Evolutionary conservation across 2,113 vertebrate species (phyloP).

Genomic region (Pogona vitticeps): DNA sequence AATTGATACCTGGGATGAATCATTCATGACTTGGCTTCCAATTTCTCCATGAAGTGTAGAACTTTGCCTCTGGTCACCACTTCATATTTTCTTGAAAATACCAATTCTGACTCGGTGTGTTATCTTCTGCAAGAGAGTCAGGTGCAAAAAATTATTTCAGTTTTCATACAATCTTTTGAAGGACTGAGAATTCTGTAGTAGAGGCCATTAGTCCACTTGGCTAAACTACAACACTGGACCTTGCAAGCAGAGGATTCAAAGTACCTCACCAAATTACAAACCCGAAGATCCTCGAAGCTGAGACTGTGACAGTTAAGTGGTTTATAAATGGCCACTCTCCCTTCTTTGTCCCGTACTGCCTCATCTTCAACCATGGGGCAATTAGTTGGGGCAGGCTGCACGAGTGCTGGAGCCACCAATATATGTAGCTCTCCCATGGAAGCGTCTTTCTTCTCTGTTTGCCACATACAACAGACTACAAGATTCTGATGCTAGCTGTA

Average conservation of each 20-base stretch:
- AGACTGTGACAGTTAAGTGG: no score
- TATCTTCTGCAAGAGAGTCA: neutral
- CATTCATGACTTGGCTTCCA: neutral
- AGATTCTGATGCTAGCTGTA: constrained; percentile 44
- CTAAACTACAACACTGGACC: no score
- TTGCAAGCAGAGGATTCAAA: no score
- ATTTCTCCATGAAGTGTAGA: neutral
- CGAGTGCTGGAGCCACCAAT: neutral
- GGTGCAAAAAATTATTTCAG: neutral
- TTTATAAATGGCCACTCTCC: neutral
- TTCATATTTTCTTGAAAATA: neutral
- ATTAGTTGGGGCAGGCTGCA: neutral
- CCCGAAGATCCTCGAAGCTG: no score
- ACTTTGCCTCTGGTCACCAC: neutral
- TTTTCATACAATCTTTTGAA: no score
- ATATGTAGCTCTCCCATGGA: no score
- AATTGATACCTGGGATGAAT: neutral
- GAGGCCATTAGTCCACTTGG: no score
- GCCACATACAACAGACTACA: neutral
- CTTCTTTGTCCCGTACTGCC: neutral
- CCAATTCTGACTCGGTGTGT: neutral
- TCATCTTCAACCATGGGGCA: neutral
- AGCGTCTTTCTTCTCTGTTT: constrained; percentile 9
- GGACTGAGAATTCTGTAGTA: no score
- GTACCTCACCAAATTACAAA: no score